A percentile compares a stretch with the other conserved stretches of the same genome.
phyloP scores from a whole-genome alignment of 1,140 invertebrate genomes.

The Dolichoris vasculosae region DNA sequence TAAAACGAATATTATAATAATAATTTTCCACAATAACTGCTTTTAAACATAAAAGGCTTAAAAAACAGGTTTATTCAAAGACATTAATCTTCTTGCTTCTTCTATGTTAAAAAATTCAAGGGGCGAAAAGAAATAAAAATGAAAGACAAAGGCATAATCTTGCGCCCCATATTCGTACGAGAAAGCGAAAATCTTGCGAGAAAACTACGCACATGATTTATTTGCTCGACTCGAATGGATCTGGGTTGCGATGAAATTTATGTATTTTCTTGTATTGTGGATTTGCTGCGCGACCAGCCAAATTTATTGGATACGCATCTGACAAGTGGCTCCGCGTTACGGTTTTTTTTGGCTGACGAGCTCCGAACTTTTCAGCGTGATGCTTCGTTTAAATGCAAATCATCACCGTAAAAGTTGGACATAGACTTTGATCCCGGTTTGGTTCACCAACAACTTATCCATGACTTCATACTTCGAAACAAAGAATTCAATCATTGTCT shows the following conservation, averaged over 20 bases:
- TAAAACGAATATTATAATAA: slow-evolving; percentile 7
- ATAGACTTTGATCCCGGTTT: slow-evolving; percentile 20
- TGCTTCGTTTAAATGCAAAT: slow-evolving; percentile 62
- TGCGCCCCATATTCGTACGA: neutral
- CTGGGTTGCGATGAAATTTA: slow-evolving; percentile 31
- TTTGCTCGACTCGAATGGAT: neutral
- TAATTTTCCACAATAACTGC: neutral
- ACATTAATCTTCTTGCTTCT: neutral
- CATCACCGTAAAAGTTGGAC: slow-evolving; percentile 39
- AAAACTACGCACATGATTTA: slow-evolving; percentile 27
- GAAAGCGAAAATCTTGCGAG: slow-evolving; percentile 16
- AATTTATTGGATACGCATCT: slow-evolving; percentile 41
- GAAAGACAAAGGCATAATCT: neutral
- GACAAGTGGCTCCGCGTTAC: neutral
- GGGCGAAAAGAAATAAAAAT: neutral
- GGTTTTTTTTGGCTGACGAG: slow-evolving; percentile 21
- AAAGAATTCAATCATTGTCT: neutral
- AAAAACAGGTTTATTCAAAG: neutral
- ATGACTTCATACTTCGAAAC: neutral
- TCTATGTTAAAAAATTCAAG: neutral
- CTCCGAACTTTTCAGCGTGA: slow-evolving; percentile 50
- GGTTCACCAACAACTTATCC: neutral
- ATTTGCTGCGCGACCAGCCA: neutral
- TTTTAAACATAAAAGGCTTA: neutral
- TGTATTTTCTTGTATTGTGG: slow-evolving; percentile 18